Base-by-base conservation (phyloP, 1,140 invertebrate genomes). In the Artemia franciscana region DNA sequence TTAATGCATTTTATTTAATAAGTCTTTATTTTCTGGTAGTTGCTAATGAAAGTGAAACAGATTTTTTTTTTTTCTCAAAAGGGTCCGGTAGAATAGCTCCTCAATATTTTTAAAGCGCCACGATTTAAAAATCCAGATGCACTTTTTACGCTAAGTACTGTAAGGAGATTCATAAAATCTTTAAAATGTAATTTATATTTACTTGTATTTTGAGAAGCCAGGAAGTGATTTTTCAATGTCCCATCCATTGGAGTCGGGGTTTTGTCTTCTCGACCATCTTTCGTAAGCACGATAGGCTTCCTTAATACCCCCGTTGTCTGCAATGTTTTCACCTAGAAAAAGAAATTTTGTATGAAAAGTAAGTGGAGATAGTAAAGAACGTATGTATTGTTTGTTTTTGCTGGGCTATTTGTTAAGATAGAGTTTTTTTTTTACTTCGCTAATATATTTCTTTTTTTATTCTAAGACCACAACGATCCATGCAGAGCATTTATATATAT, bases 221-320 rank as follows among this genome's bases (percentile, higher is more conserved):
- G 63, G 63, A 26, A 64, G 26, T 18, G 59, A 25, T 25, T 30
- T 39, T 26, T 64, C 63, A 24, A 64, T 57, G 26, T 58, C 57
- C 63, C 63, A 64, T 4, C 51, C 26, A n/a, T 62, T 58, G 12
- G 23, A 23, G 2, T 56, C 60, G 15, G 26, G n/a, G n/a, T 25
- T 26, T n/a, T 25, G 56, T 21, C 63, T 39, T 18, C 69, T 73
- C 18, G 71, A 58, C 61, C 67, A 70, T 26, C 63, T 63, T 21
- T 66, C 12, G 61, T 71, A 73, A 3, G 71, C 72, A 60, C 67
- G 65, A 65, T 75, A 76, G 18, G 77, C 73, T 65, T 76, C 73
- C 65, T 76, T 76, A 18, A 78, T 65, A n/a, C 76, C 76, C 24
- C 75, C 75, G 65, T 78, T 78, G 64, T 78, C 77, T 5, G 77